Conservation (phyloP, 1,140 invertebrate species). For the Tachypleus tridentatus region DNA sequence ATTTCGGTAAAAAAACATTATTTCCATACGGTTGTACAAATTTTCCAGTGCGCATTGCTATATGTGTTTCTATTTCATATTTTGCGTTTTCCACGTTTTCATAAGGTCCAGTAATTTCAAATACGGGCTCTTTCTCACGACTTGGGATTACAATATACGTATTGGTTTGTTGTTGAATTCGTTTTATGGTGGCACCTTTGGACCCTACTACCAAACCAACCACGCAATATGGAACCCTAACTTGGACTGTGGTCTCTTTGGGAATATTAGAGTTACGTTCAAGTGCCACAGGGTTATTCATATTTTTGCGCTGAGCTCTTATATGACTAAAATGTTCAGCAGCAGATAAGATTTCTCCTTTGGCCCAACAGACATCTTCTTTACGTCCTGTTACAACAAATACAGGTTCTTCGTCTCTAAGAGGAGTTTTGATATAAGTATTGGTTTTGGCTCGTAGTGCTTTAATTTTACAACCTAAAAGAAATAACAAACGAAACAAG, state of each 20-base stretch:
- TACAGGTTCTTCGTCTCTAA: slow-evolving; percentile 94
- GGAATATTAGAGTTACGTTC: slow-evolving; percentile 38
- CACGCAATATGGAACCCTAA: slow-evolving; percentile 96
- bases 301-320: slow-evolving; percentile 75
- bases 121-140: slow-evolving; percentile 95
- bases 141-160: slow-evolving; percentile 99
- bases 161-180: slow-evolving; percentile 97
- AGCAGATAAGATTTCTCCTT: slow-evolving; percentile 93
- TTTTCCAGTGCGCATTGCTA: slow-evolving; percentile 83
- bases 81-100: slow-evolving; percentile 92
- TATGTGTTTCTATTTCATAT: slow-evolving; percentile 95
- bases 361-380: slow-evolving; percentile 93
- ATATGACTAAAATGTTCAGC: slow-evolving; percentile 99
- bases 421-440: slow-evolving; percentile 99
- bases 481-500: slow-evolving; percentile 30
- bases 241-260: slow-evolving; percentile 92
- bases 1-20: slow-evolving; percentile 34
- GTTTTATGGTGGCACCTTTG: slow-evolving; percentile 97
- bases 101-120: slow-evolving; percentile 93
- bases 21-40: slow-evolving; percentile 27
- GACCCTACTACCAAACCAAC: slow-evolving; percentile 97
- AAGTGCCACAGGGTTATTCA: slow-evolving; percentile 35
- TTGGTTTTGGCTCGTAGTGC: slow-evolving; percentile 97
- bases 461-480: slow-evolving; percentile 98
- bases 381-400: slow-evolving; percentile 99